A percentile compares a stretch with the other conserved stretches of the same genome.
Conservation (phyloP, 2,888 invertebrate species). For the Latrodectus hesperus region DNA sequence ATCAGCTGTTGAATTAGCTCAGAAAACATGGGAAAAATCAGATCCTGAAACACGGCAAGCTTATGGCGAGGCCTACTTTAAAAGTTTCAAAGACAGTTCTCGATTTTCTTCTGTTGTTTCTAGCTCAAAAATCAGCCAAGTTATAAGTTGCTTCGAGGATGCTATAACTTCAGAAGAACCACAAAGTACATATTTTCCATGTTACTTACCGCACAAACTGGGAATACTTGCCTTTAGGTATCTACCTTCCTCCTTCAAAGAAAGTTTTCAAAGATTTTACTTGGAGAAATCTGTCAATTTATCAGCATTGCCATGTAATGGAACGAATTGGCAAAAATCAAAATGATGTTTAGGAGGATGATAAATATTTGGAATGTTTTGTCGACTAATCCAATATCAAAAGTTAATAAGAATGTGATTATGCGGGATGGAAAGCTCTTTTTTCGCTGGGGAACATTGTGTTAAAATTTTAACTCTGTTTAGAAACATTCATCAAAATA, state of each 20-base stretch:
- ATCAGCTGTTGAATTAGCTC: background rate
- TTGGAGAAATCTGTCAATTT: constrained; percentile 16
- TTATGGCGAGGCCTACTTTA: constrained; percentile 35
- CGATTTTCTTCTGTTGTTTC: background rate
- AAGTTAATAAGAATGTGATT: too few species aligned
- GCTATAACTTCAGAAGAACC: constrained; percentile 41
- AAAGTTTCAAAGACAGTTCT: background rate
- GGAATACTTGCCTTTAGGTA: constrained; percentile 19
- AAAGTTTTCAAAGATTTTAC: constrained; percentile 1
- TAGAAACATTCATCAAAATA: too few species aligned
- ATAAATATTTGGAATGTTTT: too few species aligned
- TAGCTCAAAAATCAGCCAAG: constrained; percentile 23
- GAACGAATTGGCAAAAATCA: background rate
- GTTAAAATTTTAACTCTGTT: too few species aligned
- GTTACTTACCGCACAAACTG: constrained; percentile 30
- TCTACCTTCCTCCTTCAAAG: background rate
- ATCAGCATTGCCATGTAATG: background rate
- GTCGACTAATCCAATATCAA: too few species aligned
- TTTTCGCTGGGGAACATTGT: too few species aligned
- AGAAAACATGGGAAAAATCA: constrained; percentile 18
- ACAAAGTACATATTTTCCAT: constrained; percentile 29
- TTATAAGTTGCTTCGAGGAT: constrained; percentile 50
- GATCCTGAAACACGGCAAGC: background rate
- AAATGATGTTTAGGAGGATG: background rate
- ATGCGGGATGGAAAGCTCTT: too few species aligned